A percentile compares a stretch with the other conserved stretches of the same genome.
These are phyloP conservation scores for Glaucomys volans DNA, from an alignment of 2,113 vertebrate genomes.

Conservation along the genomic window DNA sequence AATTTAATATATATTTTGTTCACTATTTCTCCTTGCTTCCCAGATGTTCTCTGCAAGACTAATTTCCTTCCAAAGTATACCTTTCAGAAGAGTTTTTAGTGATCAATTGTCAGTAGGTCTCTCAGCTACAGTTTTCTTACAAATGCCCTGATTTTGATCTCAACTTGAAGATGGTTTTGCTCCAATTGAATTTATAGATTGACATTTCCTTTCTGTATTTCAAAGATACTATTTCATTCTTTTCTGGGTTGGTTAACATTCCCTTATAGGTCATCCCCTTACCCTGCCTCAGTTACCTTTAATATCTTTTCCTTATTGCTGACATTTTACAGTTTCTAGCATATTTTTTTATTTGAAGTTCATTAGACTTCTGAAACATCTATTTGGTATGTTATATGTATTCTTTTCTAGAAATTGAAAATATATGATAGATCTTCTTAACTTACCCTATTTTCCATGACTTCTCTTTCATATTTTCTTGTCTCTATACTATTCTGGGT, in stretches of 20 bases:
- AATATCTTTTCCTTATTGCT: neutral
- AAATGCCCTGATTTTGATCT: slow-evolving; percentile 22
- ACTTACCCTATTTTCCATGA: neutral
- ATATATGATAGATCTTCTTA: neutral
- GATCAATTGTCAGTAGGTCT: neutral
- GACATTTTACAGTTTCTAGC: slow-evolving; percentile 2
- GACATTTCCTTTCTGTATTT: slow-evolving; percentile 30
- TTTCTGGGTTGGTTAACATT: neutral
- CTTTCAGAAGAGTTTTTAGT: neutral
- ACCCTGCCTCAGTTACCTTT: neutral
- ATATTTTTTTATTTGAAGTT: neutral
- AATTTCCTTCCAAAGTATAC: neutral
- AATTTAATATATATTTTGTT: neutral
- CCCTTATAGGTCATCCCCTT: neutral
- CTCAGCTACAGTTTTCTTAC: neutral
- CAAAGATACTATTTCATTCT: neutral
- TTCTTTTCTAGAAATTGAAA: slow-evolving; percentile 10
- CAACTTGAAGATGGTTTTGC: neutral
- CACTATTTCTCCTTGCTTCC: neutral
- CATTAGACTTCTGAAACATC: neutral
- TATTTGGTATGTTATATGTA: neutral
- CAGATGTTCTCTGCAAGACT: neutral
- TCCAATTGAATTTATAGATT: neutral
- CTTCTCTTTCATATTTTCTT: neutral
- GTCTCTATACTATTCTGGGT: neutral